A percentile compares a stretch with the other conserved stretches of the same genome.
phyloP scores from a whole-genome alignment of 2,888 invertebrate genomes.

The Nomada fabriciana region DNA sequence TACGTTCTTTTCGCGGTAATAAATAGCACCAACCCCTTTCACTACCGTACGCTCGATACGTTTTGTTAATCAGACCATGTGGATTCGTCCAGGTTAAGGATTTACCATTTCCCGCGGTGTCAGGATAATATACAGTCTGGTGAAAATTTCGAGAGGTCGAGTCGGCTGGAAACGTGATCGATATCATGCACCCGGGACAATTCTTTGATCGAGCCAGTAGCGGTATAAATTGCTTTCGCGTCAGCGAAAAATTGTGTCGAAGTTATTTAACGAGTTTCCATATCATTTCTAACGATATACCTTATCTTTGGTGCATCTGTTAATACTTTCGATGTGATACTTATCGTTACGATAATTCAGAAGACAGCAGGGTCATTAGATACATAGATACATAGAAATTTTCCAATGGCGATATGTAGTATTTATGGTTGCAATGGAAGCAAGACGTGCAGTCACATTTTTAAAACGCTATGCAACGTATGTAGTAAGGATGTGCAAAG shows the following conservation, averaged over 20 bases:
- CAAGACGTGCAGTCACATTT: too few species aligned
- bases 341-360: background rate
- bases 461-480: too few species aligned
- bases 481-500: too few species aligned
- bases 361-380: background rate
- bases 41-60: background rate
- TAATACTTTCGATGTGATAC: background rate
- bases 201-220: conserved; percentile 29
- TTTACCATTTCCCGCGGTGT: conserved; percentile 13
- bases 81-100: background rate
- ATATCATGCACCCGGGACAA: background rate
- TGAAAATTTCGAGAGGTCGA: conserved; percentile 25
- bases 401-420: too few species aligned
- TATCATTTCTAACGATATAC: conserved; percentile 29
- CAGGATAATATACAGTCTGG: conserved; percentile 3
- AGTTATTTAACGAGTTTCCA: conserved; percentile 49
- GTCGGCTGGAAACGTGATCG: conserved; percentile 16
- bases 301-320: background rate
- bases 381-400: too few species aligned
- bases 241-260: conserved; percentile 43
- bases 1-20: conserved; percentile 18
- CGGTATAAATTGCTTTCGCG: conserved; percentile 35
- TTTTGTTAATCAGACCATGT: conserved; percentile 6
- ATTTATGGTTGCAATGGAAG: too few species aligned
- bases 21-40: conserved; percentile 16